A percentile compares a stretch with the other conserved stretches of the same genome.
Conservation (phyloP, 2,888 invertebrate genomes). For the Conomelus anceps region DNA sequence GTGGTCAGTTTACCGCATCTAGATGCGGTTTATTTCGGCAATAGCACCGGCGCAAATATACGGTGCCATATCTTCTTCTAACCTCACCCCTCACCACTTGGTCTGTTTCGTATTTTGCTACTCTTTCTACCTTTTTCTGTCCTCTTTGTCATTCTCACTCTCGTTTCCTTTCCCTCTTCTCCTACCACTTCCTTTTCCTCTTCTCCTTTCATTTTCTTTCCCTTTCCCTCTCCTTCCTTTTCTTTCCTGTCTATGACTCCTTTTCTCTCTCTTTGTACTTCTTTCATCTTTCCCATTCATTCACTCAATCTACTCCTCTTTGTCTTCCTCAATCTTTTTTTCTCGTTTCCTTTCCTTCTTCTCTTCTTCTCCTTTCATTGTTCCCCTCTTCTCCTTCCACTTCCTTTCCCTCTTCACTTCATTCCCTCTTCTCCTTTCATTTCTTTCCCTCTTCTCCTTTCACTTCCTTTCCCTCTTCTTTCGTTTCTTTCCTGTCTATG, state of each 20-base stretch:
- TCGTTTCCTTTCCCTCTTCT: not conserved
- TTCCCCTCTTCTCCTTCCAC: not conserved
- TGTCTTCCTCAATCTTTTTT: not conserved
- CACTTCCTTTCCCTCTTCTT: not conserved
- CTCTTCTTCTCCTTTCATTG: not conserved
- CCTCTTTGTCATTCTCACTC: not conserved
- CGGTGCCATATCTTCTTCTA: not conserved
- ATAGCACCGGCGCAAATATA: not conserved
- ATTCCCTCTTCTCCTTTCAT: not conserved
- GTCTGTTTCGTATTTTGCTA: not conserved
- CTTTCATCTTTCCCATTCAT: not conserved
- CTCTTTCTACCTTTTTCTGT: not conserved
- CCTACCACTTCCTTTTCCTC: not conserved
- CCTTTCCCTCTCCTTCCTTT: not conserved
- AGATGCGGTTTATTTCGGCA: not conserved
- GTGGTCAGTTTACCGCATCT: not conserved
- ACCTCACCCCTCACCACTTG: not conserved
- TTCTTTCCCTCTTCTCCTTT: not conserved
- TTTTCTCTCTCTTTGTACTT: not conserved
- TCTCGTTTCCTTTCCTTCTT: not conserved
- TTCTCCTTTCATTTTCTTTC: not conserved
- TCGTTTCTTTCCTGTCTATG: not conserved
- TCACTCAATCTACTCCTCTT: not conserved
- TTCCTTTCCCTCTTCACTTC: not conserved
- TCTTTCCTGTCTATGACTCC: too few relatives aligned